A percentile compares a stretch with the other conserved stretches of the same genome.
These are phyloP conservation scores for Drosophila koepferae DNA, from an alignment of 2,888 invertebrate genomes.

Conservation along the genomic window DNA sequence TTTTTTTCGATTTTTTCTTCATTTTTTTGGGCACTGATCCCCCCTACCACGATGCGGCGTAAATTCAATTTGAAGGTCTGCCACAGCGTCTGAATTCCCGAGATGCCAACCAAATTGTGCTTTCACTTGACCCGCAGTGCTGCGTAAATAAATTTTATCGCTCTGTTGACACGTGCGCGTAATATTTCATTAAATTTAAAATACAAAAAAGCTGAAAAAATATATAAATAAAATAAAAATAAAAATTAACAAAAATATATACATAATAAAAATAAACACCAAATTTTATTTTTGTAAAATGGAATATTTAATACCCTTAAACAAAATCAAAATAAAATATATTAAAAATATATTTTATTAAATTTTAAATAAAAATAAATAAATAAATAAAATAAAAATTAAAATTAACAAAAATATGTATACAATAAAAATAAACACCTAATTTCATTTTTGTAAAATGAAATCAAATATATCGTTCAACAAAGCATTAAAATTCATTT, in stretches of 20 bases:
- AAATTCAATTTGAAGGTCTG: slow-evolving; percentile 79
- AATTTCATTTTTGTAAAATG: background rate
- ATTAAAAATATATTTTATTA: slow-evolving; percentile 66
- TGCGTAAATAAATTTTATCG: slow-evolving; percentile 83
- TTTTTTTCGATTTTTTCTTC: background rate
- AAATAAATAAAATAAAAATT: background rate
- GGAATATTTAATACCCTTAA: background rate
- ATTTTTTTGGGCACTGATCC: slow-evolving; percentile 37
- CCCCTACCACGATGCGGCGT: slow-evolving; percentile 46
- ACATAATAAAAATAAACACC: slow-evolving; percentile 27
- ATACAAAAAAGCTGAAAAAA: slow-evolving; percentile 18
- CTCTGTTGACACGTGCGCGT: slow-evolving; percentile 79
- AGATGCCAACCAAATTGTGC: slow-evolving; percentile 76
- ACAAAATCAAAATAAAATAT: too few species aligned
- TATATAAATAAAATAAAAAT: background rate
- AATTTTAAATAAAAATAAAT: slow-evolving; percentile 45
- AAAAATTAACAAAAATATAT: slow-evolving; percentile 11
- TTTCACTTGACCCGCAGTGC: slow-evolving; percentile 84
- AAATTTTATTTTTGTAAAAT: background rate
- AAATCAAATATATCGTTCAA: too few species aligned
- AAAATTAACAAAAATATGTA: slow-evolving; percentile 11
- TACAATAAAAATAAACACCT: slow-evolving; percentile 26
- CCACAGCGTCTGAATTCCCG: slow-evolving; percentile 55
- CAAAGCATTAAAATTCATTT: too few species aligned
- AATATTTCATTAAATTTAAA: slow-evolving; percentile 75